phyloP scores from a whole-genome alignment of 2,888 invertebrate species.

The Clostera curtula region DNA sequence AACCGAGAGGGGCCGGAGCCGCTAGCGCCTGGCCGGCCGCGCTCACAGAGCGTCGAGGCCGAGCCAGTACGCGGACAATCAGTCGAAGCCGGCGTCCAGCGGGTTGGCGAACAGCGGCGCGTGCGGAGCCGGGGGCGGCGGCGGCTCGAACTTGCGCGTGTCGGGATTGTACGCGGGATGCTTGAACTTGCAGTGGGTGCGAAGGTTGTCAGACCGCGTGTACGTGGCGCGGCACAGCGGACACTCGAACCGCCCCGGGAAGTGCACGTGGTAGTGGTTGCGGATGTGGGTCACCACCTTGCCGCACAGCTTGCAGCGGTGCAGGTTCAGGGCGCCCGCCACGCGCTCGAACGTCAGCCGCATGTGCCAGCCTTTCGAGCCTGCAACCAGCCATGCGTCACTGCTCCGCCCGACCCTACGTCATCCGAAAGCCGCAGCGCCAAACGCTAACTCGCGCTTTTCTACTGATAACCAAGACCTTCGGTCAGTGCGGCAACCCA shows the following conservation, averaged over 20 bases:
- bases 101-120: constrained; percentile 74
- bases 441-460: too few species aligned
- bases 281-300: constrained; percentile 96
- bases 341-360: constrained; percentile 95
- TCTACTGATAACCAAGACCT: too few species aligned
- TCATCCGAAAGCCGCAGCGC: constrained; percentile 31
- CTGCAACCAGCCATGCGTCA: constrained; percentile 80
- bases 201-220: constrained; percentile 93
- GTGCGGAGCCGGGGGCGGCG: constrained; percentile 73
- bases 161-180: constrained; percentile 91
- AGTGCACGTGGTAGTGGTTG: constrained; percentile 95
- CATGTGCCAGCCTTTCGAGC: constrained; percentile 97
- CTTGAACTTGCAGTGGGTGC: constrained; percentile 95
- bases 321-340: constrained; percentile 93
- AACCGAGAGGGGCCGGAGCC: constrained; percentile 61
- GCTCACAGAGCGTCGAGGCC: constrained; percentile 62
- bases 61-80: constrained; percentile 64
- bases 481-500: constrained; percentile 1
- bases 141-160: constrained; percentile 89
- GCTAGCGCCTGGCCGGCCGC: constrained; percentile 26
- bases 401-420: constrained; percentile 23
- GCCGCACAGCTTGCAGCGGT: constrained; percentile 95
- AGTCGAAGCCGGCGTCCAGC: constrained; percentile 74
- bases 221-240: constrained; percentile 93
- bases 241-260: constrained; percentile 93